Base-by-base conservation (phyloP, 2,797 vertebrate genomes). In the Ceyx erithaca region DNA sequence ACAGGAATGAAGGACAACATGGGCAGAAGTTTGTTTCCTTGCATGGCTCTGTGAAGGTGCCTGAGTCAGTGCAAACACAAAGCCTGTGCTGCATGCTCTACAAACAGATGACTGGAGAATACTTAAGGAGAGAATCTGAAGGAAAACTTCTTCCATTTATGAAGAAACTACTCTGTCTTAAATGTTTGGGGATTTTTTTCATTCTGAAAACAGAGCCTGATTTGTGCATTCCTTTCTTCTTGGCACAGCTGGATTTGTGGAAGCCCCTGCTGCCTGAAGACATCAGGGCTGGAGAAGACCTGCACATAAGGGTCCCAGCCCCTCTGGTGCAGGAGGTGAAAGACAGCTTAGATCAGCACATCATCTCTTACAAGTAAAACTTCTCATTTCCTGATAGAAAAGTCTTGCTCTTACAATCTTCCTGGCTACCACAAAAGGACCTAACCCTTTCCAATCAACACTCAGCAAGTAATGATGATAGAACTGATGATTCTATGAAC, bases 161-260 rank as follows among this genome's bases (percentile, higher is more conserved):
- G 52, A 46, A 41, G 15, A 33, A 93, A 20, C 63, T 84, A 89
- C 48, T 68, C 26, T 52, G 41, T 68, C 41, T 62, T 67, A 55
- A 87, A 23, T 35, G 14, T 40, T 40, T 40, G 37, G 37, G 49
- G 25, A 33, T 12, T 40, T 68, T 86, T 91, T n/a, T 80, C 4
- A 19, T 69, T 93, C 51, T 69, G 83, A 76, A 85, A 93, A 78
- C 25, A 52, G 41, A 82, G 48, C 16, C 62, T 58, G 25, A 66
- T 43, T 33, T 90, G 43, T 76, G 55, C 12, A 70, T 86, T 93
- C 90, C n/a, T 77, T 94, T 75, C 70, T 87, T 92, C 63, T 87
- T 51, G 92, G 61, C 59, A 61, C 41, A 96, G 91, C 73, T 90
- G 49, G 94, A 94, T 76, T 89, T 94, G 26, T 95, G 95, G 93